Base-by-base conservation (phyloP, 2,888 invertebrate species). In the Sarcophaga caerulescens region DNA sequence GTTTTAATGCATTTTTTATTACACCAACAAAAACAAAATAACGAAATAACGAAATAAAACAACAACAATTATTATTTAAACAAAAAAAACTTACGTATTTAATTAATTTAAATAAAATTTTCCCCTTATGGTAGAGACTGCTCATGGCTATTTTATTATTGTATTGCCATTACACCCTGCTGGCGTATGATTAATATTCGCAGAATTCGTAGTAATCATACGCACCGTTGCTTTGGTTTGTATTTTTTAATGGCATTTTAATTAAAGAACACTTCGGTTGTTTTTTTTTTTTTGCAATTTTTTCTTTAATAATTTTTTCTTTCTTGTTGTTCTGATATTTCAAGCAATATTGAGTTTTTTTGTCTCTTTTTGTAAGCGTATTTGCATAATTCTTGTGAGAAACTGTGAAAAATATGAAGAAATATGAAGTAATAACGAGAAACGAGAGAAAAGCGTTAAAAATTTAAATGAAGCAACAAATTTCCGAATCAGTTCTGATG, bases 121-220 rank as follows among this genome's bases (percentile, higher is more conserved):
- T 4, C 35, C 35, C 35, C 35, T 6, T 35, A 35, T 8, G 35
- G 6, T 8, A 8, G 35, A 35, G 35, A 35, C 35, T 35, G 35
- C 35, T 6, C 35, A 35, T 35, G 35, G 35, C 35, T 35, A 35
- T 35, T 35, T 35, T 4, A 35, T 35, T 52, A 14, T 52, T 52
- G 17, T 14, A 17, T 52, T 52, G 52, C 1, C 17, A 52, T 4
- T 12, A 17, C 17, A 12, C 35, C 63, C 63, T 45, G 45, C 12
- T 19, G 68, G 68, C 69, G 47, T 69, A 52, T 69, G 52, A 47
- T 52, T n/a, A 69, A 69, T 69, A 60, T 52, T 69, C 4, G 5
- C 44, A 21, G n/a, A 11, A 71, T 59, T 71, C 25, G 35, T 71
- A 71, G 44, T 0, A 71, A 71, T 35, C 14, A 71, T 71, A 71